Conservation (phyloP, 2,113 vertebrate genomes). For the Bubalus kerabau region DNA sequence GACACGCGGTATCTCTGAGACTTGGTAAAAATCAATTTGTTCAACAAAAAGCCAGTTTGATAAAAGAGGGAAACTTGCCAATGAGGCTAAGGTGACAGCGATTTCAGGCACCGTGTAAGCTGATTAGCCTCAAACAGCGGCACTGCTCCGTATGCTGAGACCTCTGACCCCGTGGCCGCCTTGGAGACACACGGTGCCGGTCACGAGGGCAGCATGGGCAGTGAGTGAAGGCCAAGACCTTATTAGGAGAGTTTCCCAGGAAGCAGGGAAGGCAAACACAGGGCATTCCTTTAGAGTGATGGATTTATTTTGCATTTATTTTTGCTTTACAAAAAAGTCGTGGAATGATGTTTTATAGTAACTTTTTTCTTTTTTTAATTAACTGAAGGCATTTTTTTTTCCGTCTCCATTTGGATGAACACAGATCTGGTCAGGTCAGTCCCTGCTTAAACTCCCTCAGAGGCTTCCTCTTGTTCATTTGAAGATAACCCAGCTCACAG, state of each 20-base stretch:
- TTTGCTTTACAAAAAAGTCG: slow-evolving; percentile 48
- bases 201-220: background rate
- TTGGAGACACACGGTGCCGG: background rate
- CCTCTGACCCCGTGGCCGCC: background rate
- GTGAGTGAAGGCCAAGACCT: background rate
- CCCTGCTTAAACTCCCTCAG: background rate
- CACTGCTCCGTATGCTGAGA: background rate
- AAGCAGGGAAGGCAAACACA: background rate
- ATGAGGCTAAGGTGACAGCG: background rate
- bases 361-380: background rate
- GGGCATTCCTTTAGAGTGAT: slow-evolving; percentile 53
- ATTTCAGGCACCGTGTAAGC: background rate
- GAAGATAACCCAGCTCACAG: background rate
- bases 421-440: background rate
- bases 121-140: background rate
- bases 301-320: slow-evolving; percentile 43
- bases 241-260: slow-evolving; percentile 40
- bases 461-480: background rate
- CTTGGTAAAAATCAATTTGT: background rate
- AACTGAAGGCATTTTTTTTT: background rate
- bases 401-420: background rate
- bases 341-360: slow-evolving; percentile 1
- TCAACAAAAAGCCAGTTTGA: slow-evolving; percentile 20
- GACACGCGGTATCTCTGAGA: background rate
- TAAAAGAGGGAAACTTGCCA: slow-evolving; percentile 24